These are phyloP conservation scores for Himalopsyche phryganea DNA, from an alignment of 1,140 invertebrate species.

Conservation along the genomic window DNA sequence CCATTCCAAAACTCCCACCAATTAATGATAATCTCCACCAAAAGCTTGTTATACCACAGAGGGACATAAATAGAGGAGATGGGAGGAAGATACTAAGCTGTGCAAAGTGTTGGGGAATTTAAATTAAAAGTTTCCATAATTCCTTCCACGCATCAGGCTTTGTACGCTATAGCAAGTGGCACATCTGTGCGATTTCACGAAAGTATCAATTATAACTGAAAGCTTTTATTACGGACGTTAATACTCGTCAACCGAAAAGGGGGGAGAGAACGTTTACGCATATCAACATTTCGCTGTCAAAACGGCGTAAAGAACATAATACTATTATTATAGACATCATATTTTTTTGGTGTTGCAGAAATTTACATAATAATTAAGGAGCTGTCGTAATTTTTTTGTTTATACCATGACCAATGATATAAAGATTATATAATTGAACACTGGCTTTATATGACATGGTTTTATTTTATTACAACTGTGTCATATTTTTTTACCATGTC, in stretches of 20 bases:
- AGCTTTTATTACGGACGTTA: constrained; percentile 27
- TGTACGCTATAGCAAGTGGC: constrained; percentile 2
- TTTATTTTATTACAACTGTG: too few species aligned
- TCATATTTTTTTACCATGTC: too few species aligned
- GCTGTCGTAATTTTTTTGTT: constrained; percentile 8
- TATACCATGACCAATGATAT: too few species aligned
- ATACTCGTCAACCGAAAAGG: constrained; percentile 23
- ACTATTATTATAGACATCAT: too few species aligned
- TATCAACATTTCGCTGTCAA: too few species aligned
- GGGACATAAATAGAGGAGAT: background rate
- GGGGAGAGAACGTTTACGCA: background rate
- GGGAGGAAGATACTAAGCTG: constrained; percentile 3
- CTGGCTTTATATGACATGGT: too few species aligned
- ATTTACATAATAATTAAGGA: constrained; percentile 1
- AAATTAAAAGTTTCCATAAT: constrained; percentile 25
- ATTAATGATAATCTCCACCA: too few species aligned
- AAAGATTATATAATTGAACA: too few species aligned
- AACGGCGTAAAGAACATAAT: too few species aligned
- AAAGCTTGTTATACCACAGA: too few species aligned
- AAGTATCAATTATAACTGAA: constrained; percentile 34
- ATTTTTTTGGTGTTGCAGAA: too few species aligned
- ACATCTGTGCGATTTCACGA: constrained; percentile 25
- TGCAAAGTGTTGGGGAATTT: background rate
- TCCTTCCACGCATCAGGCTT: background rate
- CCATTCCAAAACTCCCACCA: too few species aligned